These are phyloP conservation scores for Lucifuga dentata DNA, from an alignment of 2,113 vertebrate species.

Conservation along the genomic window DNA sequence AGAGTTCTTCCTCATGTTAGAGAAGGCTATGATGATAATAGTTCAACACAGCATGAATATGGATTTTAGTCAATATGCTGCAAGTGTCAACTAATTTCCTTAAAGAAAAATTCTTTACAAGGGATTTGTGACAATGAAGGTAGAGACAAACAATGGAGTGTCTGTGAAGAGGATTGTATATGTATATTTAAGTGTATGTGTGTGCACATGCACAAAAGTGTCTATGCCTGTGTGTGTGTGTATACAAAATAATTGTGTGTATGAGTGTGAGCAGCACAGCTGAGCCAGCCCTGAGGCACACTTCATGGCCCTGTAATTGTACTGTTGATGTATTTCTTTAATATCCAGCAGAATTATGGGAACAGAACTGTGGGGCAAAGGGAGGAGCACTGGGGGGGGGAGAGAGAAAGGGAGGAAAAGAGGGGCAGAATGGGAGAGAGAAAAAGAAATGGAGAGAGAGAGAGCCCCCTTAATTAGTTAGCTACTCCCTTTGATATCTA, in stretches of 20 bases:
- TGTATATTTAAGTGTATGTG: background rate
- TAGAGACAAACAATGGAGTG: conserved; percentile 10
- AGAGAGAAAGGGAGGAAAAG: conserved; percentile 15
- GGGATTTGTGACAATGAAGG: background rate
- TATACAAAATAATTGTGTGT: background rate
- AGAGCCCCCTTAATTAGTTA: conserved; percentile 24
- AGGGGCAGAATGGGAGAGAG: conserved; percentile 10
- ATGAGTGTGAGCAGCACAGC: conserved; percentile 46
- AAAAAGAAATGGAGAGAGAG: no score
- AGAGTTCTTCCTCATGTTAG: no score
- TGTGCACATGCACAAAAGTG: background rate
- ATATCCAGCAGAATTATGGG: conserved; percentile 68
- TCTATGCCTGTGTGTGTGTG: conserved; percentile 19
- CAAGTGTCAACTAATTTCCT: no score
- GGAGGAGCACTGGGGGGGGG: background rate
- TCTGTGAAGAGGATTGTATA: background rate
- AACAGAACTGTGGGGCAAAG: conserved; percentile 13
- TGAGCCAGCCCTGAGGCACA: conserved; percentile 65
- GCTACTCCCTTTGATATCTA: conserved; percentile 11
- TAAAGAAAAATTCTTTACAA: no score
- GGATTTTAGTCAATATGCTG: no score
- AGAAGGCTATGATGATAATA: background rate
- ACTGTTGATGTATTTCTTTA: conserved; percentile 80
- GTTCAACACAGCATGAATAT: background rate
- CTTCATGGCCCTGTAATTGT: conserved; percentile 67